Percentiles rank a stretch among this genome's conserved stretches.
phyloP scores from a whole-genome alignment of 2,888 invertebrate genomes.

The Schizaphis graminum region DNA sequence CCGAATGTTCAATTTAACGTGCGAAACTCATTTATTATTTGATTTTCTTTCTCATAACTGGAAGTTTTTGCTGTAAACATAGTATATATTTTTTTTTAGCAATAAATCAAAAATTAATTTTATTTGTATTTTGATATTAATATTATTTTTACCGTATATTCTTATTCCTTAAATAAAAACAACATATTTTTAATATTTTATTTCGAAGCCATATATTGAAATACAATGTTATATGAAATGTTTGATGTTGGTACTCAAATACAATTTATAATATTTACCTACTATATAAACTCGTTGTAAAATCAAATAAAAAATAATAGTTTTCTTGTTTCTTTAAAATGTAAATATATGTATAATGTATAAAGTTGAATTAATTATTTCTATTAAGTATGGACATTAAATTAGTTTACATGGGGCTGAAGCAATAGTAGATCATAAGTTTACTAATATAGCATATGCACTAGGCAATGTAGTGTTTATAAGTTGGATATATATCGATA shows the following conservation, averaged over 20 bases:
- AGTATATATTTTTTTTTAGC: not conserved
- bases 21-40: not conserved
- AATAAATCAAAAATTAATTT: not conserved
- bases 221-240: too few relatives aligned
- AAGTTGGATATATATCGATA: too few relatives aligned
- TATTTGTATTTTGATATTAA: not conserved
- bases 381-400: not conserved
- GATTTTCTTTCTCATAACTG: not conserved
- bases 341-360: not conserved
- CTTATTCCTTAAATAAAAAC: not conserved
- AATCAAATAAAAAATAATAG: not conserved
- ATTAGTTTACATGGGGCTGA: not conserved
- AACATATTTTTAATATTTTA: not conserved
- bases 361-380: not conserved
- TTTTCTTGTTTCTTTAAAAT: not conserved
- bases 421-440: too few relatives aligned
- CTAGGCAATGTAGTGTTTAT: too few relatives aligned
- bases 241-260: not conserved
- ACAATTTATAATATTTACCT: not conserved
- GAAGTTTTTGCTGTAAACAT: not conserved
- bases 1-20: not conserved
- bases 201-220: not conserved
- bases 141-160: not conserved
- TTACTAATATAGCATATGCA: too few relatives aligned
- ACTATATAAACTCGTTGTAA: not conserved